phyloP scores from a whole-genome alignment of 2,888 invertebrate species.

The Macrophya annulata region DNA sequence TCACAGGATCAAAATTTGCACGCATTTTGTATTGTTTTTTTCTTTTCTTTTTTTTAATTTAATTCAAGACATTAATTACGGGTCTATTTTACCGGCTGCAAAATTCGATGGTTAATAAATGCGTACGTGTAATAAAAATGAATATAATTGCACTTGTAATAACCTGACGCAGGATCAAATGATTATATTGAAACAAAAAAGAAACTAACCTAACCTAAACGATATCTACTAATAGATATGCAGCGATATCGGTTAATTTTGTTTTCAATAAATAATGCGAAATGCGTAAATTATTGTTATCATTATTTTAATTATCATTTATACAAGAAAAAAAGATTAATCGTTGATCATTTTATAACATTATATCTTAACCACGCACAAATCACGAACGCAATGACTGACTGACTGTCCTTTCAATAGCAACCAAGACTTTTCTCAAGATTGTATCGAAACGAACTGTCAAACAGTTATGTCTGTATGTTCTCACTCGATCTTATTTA shows the following conservation, averaged over 20 bases:
- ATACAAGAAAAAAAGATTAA: not conserved
- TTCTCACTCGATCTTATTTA: not conserved
- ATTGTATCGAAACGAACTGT: not conserved
- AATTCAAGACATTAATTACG: not conserved
- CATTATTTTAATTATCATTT: not conserved
- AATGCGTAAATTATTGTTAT: not conserved
- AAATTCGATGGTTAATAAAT: too few relatives aligned
- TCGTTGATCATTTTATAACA: not conserved
- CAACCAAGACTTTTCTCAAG: not conserved
- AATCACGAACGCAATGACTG: not conserved
- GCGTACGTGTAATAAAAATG: too few relatives aligned
- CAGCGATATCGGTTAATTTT: not conserved
- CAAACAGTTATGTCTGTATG: not conserved
- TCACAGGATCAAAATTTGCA: not conserved
- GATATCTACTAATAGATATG: not conserved
- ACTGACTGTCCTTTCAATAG: not conserved
- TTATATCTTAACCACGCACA: not conserved
- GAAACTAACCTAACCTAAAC: not conserved
- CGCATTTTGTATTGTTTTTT: not conserved
- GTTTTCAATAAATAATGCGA: not conserved
- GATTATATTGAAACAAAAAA: not conserved
- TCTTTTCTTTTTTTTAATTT: not conserved
- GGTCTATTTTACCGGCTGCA: not conserved
- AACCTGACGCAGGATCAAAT: not conserved
- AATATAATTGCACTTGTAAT: too few relatives aligned